These are phyloP conservation scores for Tanytarsus gracilentus DNA, from an alignment of 2,888 invertebrate species.

Conservation along the genomic window DNA sequence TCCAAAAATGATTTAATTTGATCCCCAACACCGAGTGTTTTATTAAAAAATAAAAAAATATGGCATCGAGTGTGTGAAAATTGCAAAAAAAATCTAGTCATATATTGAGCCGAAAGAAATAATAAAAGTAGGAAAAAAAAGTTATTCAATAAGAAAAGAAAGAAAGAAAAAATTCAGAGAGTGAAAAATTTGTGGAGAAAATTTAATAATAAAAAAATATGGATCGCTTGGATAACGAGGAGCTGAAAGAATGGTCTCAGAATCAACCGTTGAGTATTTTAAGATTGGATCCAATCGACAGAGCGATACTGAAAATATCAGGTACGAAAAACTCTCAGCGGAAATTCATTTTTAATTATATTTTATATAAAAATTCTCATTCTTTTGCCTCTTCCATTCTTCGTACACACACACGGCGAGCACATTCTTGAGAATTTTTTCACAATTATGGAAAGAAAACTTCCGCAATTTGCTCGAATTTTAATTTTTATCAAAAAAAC, in stretches of 20 bases:
- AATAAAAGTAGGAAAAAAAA: slow-evolving; percentile 1
- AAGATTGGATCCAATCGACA: slow-evolving; percentile 13
- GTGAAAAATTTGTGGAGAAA: background rate
- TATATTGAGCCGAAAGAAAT: slow-evolving; percentile 11
- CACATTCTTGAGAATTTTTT: too few relatives aligned
- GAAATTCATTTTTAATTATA: too few relatives aligned
- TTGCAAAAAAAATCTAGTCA: slow-evolving; percentile 23
- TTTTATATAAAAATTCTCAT: too few relatives aligned
- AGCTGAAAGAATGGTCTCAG: slow-evolving; percentile 22
- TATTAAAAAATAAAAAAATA: too few relatives aligned
- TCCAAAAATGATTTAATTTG: too few relatives aligned
- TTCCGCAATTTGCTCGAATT: too few relatives aligned
- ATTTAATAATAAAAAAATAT: slow-evolving; percentile 5
- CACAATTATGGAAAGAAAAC: too few relatives aligned
- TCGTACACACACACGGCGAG: too few relatives aligned
- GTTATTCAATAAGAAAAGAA: slow-evolving; percentile 20
- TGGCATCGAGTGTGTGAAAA: background rate
- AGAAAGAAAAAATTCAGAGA: slow-evolving; percentile 1
- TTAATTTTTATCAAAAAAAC: too few relatives aligned
- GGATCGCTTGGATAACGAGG: slow-evolving; percentile 21
- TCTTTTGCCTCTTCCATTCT: too few relatives aligned
- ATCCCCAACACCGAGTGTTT: too few relatives aligned
- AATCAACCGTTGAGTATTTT: slow-evolving; percentile 15
- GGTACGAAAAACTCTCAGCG: too few relatives aligned
- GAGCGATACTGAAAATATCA: slow-evolving; percentile 27